Evolutionary conservation across 2,797 vertebrate genomes (phyloP), one percentile per base, ranked within the genome.

Genomic region (Enteromius unitaeniatus): DNA sequence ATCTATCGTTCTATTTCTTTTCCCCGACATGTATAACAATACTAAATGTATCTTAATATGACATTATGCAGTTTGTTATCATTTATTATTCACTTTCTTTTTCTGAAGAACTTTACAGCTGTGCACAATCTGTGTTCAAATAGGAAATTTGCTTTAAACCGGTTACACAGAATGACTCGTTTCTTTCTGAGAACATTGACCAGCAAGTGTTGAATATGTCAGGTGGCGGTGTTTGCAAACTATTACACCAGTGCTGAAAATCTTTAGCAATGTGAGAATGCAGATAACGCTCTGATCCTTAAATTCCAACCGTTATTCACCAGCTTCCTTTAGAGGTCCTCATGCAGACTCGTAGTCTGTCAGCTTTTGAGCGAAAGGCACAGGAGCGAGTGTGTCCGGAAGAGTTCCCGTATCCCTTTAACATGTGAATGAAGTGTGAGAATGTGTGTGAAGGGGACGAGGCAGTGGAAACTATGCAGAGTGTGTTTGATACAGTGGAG

Each of bases 391-490:
- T 67, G 72, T 82, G 72, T 67, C 40, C 42, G 2, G 58, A 53
- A 31, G 47, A 34, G 8, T 42, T 15, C 6, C 9, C 19, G 10
- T 31, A 62, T 28, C 69, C 23, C 47, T 75, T 26, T 31, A 76
- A 83, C 72, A 67, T 68, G 72, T 82, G 81, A 83, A 69, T 68
- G 81, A 68, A 68, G 62, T 77, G 73, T 68, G 81, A 64, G 60
- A 10, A 26, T 4, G 26, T 60, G 78, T 49, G 78, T 82, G 47
- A 15, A 60, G 55, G 65, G 65, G 8, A 80, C 17, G 45, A 15
- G 49, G 64, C 74, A 80, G 42, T 85, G 80, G 77, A 82, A 83
- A 83, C 80, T 83, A 80, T 83, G 84, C 64, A 37, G 47, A 13
- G 15, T 62, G 70, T 72, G 62, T 55, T 10, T 31, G 79, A 65